A percentile compares a stretch with the other conserved stretches of the same genome.
These are phyloP conservation scores for Balaenoptera acutorostrata DNA, from an alignment of 2,113 vertebrate genomes.

Conservation along the genomic window DNA sequence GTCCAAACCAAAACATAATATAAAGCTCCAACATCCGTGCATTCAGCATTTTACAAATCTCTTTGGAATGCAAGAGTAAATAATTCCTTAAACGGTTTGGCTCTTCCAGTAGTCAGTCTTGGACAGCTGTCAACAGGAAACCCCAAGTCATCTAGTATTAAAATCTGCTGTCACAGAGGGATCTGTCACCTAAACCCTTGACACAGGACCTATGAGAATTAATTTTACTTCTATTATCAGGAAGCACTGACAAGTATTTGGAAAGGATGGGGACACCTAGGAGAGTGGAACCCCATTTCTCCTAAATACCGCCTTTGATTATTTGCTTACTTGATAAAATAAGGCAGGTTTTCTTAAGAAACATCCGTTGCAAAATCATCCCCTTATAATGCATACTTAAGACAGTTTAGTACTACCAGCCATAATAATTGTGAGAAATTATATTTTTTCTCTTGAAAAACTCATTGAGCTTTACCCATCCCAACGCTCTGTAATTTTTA, in stretches of 20 bases:
- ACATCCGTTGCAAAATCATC: neutral
- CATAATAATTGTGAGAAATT: neutral
- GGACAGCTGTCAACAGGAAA: conserved; percentile 69
- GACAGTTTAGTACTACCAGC: neutral
- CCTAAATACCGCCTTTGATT: conserved; percentile 12
- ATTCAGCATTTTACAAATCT: conserved; percentile 34
- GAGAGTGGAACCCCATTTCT: conserved; percentile 9
- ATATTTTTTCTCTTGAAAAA: neutral
- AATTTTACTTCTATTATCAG: neutral
- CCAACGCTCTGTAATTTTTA: neutral
- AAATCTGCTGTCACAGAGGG: conserved; percentile 63
- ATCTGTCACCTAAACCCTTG: conserved; percentile 40
- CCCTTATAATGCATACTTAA: neutral
- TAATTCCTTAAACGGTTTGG: conserved; percentile 49
- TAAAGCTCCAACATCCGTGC: neutral
- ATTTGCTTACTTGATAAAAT: conserved; percentile 22
- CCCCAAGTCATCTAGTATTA: conserved; percentile 32
- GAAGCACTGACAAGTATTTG: conserved; percentile 45
- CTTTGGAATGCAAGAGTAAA: conserved; percentile 43
- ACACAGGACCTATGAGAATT: conserved; percentile 50
- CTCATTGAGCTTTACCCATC: neutral
- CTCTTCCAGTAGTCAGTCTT: conserved; percentile 49
- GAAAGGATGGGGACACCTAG: conserved; percentile 3
- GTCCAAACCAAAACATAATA: neutral
- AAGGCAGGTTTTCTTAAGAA: neutral